A percentile compares a stretch with the other conserved stretches of the same genome.
Evolutionary conservation across 2,113 vertebrate species (phyloP).

Genomic region (Lophotis ruficrista): DNA sequence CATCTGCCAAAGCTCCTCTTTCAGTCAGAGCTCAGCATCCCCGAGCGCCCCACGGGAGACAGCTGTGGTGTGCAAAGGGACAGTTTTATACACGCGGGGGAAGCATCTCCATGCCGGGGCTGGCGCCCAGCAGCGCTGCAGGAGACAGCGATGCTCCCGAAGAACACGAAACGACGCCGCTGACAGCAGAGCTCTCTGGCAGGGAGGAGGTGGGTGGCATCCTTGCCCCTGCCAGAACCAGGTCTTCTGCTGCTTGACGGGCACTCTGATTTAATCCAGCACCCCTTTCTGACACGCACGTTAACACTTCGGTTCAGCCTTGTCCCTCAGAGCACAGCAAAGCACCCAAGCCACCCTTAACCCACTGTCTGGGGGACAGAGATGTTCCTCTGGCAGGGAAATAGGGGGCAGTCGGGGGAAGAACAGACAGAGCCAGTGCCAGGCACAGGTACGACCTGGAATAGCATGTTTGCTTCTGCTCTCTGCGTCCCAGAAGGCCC

Average conservation of each 20-base stretch:
- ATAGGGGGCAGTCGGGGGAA: not conserved
- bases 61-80: not conserved
- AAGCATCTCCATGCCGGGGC: not conserved
- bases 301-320: not conserved
- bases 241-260: not conserved
- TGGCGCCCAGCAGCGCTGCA: rapidly evolving
- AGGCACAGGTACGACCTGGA: not conserved
- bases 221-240: not conserved
- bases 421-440: not conserved
- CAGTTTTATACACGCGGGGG: rapidly evolving
- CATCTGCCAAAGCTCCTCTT: not conserved
- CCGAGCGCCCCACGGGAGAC: not conserved
- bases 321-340: not conserved
- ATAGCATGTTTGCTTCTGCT: rapidly evolving
- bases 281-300: not conserved
- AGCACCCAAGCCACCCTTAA: not conserved
- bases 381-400: not conserved
- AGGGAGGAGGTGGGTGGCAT: not conserved
- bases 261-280: not conserved
- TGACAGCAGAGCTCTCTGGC: not conserved
- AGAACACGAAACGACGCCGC: not conserved
- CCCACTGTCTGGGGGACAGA: not conserved
- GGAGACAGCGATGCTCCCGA: not conserved
- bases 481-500: not conserved
- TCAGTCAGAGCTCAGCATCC: not conserved